Conservation (phyloP, 2,113 vertebrate species). For the Corythoichthys intestinalis region DNA sequence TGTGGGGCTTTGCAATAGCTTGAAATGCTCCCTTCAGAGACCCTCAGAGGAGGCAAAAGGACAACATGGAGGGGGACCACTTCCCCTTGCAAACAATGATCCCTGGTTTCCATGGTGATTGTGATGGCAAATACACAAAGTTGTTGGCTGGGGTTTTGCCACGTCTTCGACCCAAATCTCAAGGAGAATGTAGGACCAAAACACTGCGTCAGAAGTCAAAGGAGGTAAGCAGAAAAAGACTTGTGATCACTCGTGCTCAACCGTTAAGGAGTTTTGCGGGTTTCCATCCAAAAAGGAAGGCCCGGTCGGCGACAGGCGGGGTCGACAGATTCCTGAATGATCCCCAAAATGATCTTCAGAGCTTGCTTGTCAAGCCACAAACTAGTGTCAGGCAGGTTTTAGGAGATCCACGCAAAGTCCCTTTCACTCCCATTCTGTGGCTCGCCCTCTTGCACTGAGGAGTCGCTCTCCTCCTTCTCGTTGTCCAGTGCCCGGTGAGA, state of each 20-base stretch:
- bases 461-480: constrained; percentile 84
- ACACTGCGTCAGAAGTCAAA: constrained; percentile 65
- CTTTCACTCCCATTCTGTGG: constrained; percentile 82
- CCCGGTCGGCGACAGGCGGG: constrained; percentile 29
- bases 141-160: constrained; percentile 36
- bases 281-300: constrained; percentile 54
- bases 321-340: constrained; percentile 54
- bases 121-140: constrained; percentile 59
- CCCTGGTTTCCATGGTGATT: constrained; percentile 63
- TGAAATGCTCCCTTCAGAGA: constrained; percentile 39
- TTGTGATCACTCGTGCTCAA: constrained; percentile 7
- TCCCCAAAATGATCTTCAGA: constrained; percentile 49
- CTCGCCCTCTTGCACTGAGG: constrained; percentile 81
- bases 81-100: constrained; percentile 35
- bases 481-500: constrained; percentile 80
- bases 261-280: constrained; percentile 34
- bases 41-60: neutral
- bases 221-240: constrained; percentile 67
- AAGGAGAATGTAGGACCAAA: constrained; percentile 52
- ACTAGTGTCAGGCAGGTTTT: constrained; percentile 54
- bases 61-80: constrained; percentile 36
- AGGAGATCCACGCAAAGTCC: constrained; percentile 95
- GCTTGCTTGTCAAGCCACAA: constrained; percentile 29
- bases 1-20: constrained; percentile 69
- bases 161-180: constrained; percentile 36